Conservation (phyloP, 2,113 vertebrate genomes). For the Leptosomus discolor region DNA sequence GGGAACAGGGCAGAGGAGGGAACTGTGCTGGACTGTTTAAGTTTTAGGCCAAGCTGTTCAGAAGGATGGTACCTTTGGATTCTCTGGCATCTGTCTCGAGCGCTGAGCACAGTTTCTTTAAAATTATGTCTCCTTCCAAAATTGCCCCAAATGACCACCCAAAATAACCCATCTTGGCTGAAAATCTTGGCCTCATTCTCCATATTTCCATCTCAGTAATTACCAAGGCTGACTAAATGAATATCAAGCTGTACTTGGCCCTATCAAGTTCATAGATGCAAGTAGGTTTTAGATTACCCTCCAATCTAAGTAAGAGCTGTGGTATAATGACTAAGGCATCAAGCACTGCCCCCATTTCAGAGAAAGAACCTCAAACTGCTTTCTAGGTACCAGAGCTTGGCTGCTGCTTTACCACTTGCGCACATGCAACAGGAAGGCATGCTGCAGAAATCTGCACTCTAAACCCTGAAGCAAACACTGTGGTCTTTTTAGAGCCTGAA, state of each 20-base stretch:
- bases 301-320: neutral
- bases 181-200: neutral
- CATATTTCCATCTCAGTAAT: neutral
- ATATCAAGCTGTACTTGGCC: neutral
- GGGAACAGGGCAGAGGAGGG: neutral
- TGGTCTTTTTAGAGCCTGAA: neutral
- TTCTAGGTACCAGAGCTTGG: neutral
- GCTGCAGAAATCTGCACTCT: rapidly evolving
- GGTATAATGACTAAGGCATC: neutral
- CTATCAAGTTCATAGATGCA: neutral
- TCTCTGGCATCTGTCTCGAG: neutral
- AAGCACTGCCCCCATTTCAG: neutral
- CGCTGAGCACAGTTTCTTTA: neutral
- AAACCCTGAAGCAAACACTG: neutral
- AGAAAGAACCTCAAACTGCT: neutral
- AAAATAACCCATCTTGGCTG: neutral
- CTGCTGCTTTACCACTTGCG: neutral
- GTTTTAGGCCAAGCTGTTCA: neutral
- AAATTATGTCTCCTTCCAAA: neutral
- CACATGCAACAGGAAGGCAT: neutral
- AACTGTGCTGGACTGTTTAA: rapidly evolving
- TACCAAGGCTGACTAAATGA: neutral
- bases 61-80: neutral
- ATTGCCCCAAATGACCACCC: neutral
- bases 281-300: neutral